A percentile compares a stretch with the other conserved stretches of the same genome.
phyloP scores from a whole-genome alignment of 2,797 vertebrate species.

The Helostoma temminkii region DNA sequence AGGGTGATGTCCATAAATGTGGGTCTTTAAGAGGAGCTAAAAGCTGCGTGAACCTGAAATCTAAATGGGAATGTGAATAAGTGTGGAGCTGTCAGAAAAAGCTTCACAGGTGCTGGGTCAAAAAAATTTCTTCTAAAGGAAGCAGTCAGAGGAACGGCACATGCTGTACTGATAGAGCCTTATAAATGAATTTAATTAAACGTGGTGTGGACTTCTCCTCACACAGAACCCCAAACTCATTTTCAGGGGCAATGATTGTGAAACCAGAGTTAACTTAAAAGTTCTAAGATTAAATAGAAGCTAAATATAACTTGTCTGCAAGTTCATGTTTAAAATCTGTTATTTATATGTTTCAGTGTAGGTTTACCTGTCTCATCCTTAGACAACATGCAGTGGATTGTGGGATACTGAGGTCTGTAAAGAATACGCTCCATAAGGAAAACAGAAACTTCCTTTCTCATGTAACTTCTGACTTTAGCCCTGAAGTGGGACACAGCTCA shows the following conservation, averaged over 20 bases:
- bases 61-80: neutral
- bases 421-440: neutral
- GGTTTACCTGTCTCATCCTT: neutral
- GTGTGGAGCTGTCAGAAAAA: neutral
- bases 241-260: no score
- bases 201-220: neutral
- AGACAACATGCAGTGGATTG: constrained; percentile 1
- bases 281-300: neutral
- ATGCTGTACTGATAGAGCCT: neutral
- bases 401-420: neutral
- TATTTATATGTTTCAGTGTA: neutral
- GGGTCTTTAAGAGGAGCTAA: constrained; percentile 20
- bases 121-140: neutral
- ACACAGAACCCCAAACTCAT: neutral
- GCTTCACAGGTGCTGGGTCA: neutral
- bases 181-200: neutral
- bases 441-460: neutral
- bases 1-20: neutral
- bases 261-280: neutral
- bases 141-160: constrained; percentile 18
- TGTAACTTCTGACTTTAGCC: constrained; percentile 13
- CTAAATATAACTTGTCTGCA: constrained; percentile 6
- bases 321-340: neutral
- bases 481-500: constrained; percentile 56
- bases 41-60: constrained; percentile 2